phyloP scores from a whole-genome alignment of 2,797 vertebrate species.

The Ctenochaetus hawaiiensis region DNA sequence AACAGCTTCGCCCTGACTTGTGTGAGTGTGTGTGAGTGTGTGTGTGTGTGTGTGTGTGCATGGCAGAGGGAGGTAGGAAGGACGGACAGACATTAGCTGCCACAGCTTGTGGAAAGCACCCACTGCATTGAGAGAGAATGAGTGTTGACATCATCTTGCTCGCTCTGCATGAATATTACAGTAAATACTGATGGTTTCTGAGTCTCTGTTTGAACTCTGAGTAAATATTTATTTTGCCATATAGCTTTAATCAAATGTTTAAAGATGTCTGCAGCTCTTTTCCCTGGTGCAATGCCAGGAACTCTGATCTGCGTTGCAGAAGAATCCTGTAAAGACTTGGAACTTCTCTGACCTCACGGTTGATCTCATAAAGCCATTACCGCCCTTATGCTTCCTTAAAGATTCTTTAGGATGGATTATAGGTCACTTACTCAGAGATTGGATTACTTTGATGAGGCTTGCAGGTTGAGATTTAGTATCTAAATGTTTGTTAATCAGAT shows the following conservation, averaged over 20 bases:
- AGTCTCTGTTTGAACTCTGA: slow-evolving; percentile 21
- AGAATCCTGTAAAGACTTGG: slow-evolving; percentile 1
- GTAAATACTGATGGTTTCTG: slow-evolving; percentile 32
- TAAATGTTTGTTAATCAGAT: slow-evolving; percentile 43
- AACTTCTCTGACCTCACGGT: slow-evolving; percentile 37
- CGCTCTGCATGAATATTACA: slow-evolving; percentile 24
- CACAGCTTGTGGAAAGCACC: background rate
- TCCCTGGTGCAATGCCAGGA: slow-evolving; percentile 11
- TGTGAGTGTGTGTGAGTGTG: background rate
- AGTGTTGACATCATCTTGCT: slow-evolving; percentile 10
- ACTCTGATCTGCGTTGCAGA: slow-evolving; percentile 26
- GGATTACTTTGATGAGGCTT: slow-evolving; percentile 56
- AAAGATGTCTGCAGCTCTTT: slow-evolving; percentile 12
- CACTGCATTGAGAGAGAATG: slow-evolving; percentile 23
- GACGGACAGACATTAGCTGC: slow-evolving; percentile 9
- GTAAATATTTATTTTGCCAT: slow-evolving; percentile 54
- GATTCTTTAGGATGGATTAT: slow-evolving; percentile 65
- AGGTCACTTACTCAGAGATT: slow-evolving; percentile 35
- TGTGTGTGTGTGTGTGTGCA: background rate
- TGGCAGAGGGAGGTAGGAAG: background rate
- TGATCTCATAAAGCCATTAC: slow-evolving; percentile 71
- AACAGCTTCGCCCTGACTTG: background rate
- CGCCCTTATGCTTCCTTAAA: slow-evolving; percentile 36
- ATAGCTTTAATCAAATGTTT: slow-evolving; percentile 48
- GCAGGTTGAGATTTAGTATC: slow-evolving; percentile 18